Conservation (phyloP, 2,797 vertebrate species). For the Enteromius fasciolatus region DNA sequence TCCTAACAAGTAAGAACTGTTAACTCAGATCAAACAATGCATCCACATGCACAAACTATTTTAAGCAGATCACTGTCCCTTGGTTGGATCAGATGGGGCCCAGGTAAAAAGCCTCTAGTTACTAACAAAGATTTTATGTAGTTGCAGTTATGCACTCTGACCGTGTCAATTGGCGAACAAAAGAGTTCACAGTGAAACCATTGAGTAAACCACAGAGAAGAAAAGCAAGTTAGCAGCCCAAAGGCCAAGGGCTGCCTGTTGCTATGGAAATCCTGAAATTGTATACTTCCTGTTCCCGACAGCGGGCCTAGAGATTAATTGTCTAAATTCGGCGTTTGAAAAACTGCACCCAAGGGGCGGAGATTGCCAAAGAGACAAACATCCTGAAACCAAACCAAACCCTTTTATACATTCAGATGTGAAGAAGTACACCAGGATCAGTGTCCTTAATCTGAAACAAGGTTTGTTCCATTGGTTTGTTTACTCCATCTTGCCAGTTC, state of each 20-base stretch:
- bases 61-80: not conserved
- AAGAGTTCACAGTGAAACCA: slow-evolving; percentile 54
- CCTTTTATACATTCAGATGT: slow-evolving; percentile 59
- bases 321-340: slow-evolving; percentile 71
- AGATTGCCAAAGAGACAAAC: slow-evolving; percentile 64
- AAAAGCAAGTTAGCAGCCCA: slow-evolving; percentile 37
- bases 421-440: slow-evolving; percentile 67
- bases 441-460: slow-evolving; percentile 63
- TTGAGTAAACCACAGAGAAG: slow-evolving; percentile 48
- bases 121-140: slow-evolving; percentile 37
- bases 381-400: slow-evolving; percentile 66
- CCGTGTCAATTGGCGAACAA: slow-evolving; percentile 39
- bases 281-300: slow-evolving; percentile 77
- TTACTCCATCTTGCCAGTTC: slow-evolving; percentile 60
- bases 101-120: slow-evolving; percentile 7
- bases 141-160: slow-evolving; percentile 28
- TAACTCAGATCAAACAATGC: not conserved
- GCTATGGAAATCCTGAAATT: slow-evolving; percentile 77
- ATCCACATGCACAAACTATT: not conserved
- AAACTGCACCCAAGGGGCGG: slow-evolving; percentile 62
- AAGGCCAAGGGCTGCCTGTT: slow-evolving; percentile 67
- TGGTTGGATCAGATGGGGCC: not conserved
- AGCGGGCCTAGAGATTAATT: slow-evolving; percentile 71
- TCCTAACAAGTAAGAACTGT: not conserved
- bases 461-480: slow-evolving; percentile 54